Conservation (phyloP, 2,888 invertebrate genomes). For the Notodonta dromedarius region DNA sequence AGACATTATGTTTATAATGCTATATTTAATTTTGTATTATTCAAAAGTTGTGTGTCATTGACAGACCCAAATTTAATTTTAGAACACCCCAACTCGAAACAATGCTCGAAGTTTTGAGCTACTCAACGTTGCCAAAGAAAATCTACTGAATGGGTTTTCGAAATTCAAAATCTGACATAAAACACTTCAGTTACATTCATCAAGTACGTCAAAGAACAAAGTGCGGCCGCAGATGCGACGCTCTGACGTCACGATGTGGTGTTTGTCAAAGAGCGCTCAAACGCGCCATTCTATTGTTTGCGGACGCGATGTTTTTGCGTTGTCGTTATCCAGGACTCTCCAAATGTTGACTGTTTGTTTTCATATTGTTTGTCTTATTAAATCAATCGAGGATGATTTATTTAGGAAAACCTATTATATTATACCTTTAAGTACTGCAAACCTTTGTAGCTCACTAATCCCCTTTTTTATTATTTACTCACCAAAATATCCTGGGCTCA, state of each 20-base stretch:
- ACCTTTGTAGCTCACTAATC: too few relatives aligned
- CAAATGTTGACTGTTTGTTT: constrained; percentile 41
- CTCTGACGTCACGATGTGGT: constrained; percentile 38
- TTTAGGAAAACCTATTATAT: too few relatives aligned
- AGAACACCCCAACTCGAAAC: constrained; percentile 17
- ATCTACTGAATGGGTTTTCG: constrained; percentile 34
- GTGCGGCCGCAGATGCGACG: constrained; percentile 47
- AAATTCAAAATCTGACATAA: constrained; percentile 34
- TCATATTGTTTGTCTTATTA: too few relatives aligned
- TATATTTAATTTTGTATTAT: background rate
- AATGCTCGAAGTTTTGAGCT: constrained; percentile 24
- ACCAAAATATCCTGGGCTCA: too few relatives aligned
- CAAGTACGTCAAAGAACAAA: constrained; percentile 53
- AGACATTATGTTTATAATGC: background rate
- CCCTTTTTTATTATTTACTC: too few relatives aligned
- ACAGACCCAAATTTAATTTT: constrained; percentile 15
- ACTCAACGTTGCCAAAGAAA: constrained; percentile 17
- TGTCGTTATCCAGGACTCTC: constrained; percentile 53
- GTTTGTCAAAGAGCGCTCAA: constrained; percentile 54
- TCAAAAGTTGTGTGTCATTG: constrained; percentile 17
- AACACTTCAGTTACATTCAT: constrained; percentile 47
- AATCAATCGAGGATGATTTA: too few relatives aligned
- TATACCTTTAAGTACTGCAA: too few relatives aligned
- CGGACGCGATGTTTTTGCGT: constrained; percentile 50
- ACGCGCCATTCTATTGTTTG: constrained; percentile 62